Evolutionary conservation across 1,140 invertebrate genomes (phyloP).

Genomic region (Musca vetustissima): DNA sequence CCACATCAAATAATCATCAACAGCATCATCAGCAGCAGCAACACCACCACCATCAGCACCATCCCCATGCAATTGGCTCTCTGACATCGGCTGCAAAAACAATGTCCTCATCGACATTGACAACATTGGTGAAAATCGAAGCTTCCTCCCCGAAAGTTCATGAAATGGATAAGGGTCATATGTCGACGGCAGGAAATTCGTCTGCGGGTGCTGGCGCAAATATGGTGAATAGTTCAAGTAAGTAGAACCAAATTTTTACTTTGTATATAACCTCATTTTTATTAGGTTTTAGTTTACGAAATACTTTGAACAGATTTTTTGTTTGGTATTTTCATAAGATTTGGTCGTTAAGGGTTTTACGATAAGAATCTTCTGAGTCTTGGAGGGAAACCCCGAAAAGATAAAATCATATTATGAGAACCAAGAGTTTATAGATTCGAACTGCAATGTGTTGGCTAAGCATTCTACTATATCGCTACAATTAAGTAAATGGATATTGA

Average conservation of each 20-base stretch:
- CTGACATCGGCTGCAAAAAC: constrained; percentile 41
- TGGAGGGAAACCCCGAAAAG: no score
- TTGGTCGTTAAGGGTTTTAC: no score
- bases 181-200: background rate
- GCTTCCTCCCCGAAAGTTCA: constrained; percentile 56
- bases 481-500: no score
- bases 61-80: constrained; percentile 23
- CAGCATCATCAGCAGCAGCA: constrained; percentile 36
- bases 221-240: constrained; percentile 37
- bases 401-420: no score
- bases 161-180: constrained; percentile 32
- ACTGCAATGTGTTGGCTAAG: no score
- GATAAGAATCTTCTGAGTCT: no score
- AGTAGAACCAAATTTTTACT: constrained; percentile 25
- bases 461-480: no score
- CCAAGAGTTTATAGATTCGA: no score
- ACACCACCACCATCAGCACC: constrained; percentile 6
- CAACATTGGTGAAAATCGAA: constrained; percentile 57
- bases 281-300: background rate
- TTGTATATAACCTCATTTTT: background rate
- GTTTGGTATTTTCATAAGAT: no score
- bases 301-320: no score
- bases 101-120: constrained; percentile 47
- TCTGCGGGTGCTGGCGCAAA: background rate
- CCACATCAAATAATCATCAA: constrained; percentile 60